These are phyloP conservation scores for Metalampra italica DNA, from an alignment of 2,888 invertebrate genomes.

Conservation along the genomic window DNA sequence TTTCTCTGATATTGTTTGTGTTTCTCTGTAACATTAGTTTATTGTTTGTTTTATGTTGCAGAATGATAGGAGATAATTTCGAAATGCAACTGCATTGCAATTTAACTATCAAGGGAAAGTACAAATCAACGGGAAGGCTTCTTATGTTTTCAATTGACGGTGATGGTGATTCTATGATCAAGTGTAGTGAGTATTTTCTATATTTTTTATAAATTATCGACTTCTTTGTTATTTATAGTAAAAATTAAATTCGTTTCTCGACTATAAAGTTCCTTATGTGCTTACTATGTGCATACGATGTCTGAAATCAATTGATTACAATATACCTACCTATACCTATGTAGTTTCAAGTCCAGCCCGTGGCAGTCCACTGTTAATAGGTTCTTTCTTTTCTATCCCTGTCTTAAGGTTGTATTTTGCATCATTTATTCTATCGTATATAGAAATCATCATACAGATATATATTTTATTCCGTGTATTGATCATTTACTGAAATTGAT, in stretches of 20 bases:
- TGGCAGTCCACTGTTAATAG: too few species aligned
- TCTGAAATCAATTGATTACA: too few species aligned
- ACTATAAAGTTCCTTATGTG: background rate
- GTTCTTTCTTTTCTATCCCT: too few species aligned
- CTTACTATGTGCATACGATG: background rate
- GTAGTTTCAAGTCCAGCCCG: too few species aligned
- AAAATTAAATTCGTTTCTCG: too few species aligned
- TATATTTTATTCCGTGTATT: background rate
- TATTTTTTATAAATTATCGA: background rate
- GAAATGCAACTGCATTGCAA: constrained; percentile 48
- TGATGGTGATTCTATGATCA: constrained; percentile 44
- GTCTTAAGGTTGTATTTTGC: too few species aligned
- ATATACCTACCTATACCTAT: too few species aligned
- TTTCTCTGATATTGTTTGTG: background rate
- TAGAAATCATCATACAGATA: background rate
- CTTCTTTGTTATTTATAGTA: too few species aligned
- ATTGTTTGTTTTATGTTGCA: constrained; percentile 19
- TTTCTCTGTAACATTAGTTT: background rate
- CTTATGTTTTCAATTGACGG: constrained; percentile 49
- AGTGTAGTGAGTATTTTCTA: constrained; percentile 42
- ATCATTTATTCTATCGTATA: background rate
- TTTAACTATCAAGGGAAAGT: constrained; percentile 47
- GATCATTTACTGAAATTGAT: background rate
- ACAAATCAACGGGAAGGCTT: constrained; percentile 42
- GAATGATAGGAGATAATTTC: constrained; percentile 30